These are phyloP conservation scores for Anthonomus grandis DNA, from an alignment of 1,140 invertebrate genomes.

Conservation along the genomic window DNA sequence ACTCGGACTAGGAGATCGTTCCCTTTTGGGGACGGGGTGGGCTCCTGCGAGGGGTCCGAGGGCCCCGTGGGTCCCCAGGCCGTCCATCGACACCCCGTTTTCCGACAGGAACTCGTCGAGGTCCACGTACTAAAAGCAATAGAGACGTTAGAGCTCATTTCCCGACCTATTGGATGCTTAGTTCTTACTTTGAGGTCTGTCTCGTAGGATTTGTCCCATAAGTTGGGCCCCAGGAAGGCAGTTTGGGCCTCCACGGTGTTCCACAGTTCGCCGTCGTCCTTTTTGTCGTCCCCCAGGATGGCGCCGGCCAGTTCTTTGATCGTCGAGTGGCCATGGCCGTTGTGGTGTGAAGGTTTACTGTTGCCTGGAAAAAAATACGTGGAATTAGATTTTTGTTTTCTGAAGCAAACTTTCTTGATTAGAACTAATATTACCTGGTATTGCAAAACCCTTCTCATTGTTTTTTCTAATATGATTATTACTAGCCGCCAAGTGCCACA, in stretches of 20 bases:
- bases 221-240: conserved; percentile 88
- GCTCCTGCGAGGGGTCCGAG: conserved; percentile 54
- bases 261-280: conserved; percentile 82
- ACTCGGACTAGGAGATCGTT: conserved; percentile 77
- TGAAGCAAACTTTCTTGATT: too few species aligned
- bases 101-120: conserved; percentile 94
- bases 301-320: conserved; percentile 47
- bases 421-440: too few species aligned
- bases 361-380: conserved; percentile 43
- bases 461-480: too few species aligned
- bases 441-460: too few species aligned
- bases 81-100: conserved; percentile 84
- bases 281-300: conserved; percentile 61
- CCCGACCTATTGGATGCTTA: neutral
- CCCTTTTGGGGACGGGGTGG: conserved; percentile 65
- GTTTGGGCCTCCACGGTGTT: conserved; percentile 81
- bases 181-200: conserved; percentile 84
- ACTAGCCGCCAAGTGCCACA: too few species aligned
- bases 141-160: neutral
- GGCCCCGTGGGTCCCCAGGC: conserved; percentile 56
- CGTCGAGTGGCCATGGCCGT: conserved; percentile 46
- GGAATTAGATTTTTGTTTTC: too few species aligned
- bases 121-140: conserved; percentile 81
- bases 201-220: conserved; percentile 94
- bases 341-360: conserved; percentile 47